A percentile compares a stretch with the other conserved stretches of the same genome.
These are phyloP conservation scores for Sebastes steindachneri DNA, from an alignment of 2,797 vertebrate species.

Conservation along the genomic window DNA sequence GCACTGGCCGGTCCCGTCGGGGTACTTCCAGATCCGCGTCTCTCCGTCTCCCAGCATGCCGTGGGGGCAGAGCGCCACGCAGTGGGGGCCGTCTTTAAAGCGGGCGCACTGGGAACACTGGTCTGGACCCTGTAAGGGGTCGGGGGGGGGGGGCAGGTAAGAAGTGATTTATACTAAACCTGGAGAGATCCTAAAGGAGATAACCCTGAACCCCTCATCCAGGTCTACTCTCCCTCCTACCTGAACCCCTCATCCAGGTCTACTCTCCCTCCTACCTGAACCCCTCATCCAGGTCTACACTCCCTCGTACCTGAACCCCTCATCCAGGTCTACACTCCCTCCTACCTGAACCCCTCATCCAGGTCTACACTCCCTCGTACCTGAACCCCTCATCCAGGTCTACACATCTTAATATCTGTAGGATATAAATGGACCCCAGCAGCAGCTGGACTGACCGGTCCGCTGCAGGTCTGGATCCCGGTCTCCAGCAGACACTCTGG, in stretches of 20 bases:
- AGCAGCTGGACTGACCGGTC: conserved; percentile 76
- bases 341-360: too few species aligned
- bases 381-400: too few species aligned
- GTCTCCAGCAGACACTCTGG: conserved; percentile 83
- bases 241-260: too few species aligned
- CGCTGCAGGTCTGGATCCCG: conserved; percentile 81
- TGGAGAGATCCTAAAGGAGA: neutral
- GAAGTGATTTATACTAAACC: neutral
- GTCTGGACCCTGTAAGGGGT: conserved; percentile 83
- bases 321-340: too few species aligned
- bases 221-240: too few species aligned
- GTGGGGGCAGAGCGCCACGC: conserved; percentile 86
- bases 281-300: too few species aligned
- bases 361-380: too few species aligned
- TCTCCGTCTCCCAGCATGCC: conserved; percentile 84
- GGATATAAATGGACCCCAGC: too few species aligned
- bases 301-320: too few species aligned
- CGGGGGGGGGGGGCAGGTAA: neutral
- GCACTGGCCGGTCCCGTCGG: conserved; percentile 80
- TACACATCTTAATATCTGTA: too few species aligned
- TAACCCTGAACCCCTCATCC: too few species aligned
- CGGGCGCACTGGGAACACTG: conserved; percentile 87
- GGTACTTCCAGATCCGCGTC: conserved; percentile 88
- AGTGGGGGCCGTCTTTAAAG: conserved; percentile 87
- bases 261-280: too few species aligned